Evolutionary conservation across 1,140 invertebrate genomes (phyloP).

Genomic region (Capitella teleta): DNA sequence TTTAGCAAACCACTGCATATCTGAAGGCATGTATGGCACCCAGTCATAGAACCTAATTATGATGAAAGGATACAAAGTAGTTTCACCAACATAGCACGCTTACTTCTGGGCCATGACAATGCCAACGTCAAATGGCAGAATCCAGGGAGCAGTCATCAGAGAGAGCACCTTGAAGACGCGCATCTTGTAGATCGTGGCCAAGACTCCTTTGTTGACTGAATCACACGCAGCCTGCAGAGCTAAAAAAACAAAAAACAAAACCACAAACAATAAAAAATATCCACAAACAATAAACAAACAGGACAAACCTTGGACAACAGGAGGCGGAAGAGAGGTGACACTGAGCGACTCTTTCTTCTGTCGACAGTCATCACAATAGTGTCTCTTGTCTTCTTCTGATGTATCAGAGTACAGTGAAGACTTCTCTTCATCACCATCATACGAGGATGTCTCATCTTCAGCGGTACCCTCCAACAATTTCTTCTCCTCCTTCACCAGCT

Average conservation of each 20-base stretch:
- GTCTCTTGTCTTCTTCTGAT: neutral
- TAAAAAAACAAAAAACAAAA: slow-evolving; percentile 35
- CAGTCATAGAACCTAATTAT: slow-evolving; percentile 47
- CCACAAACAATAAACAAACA: neutral
- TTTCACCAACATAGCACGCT: neutral
- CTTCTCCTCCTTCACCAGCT: slow-evolving; percentile 50
- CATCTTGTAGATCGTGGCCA: slow-evolving; percentile 80
- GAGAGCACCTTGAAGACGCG: slow-evolving; percentile 66
- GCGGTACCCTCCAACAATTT: neutral
- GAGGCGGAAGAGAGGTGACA: neutral
- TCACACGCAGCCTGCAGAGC: slow-evolving; percentile 87
- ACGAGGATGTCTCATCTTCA: neutral
- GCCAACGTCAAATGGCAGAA: slow-evolving; percentile 71
- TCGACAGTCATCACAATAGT: slow-evolving; percentile 12
- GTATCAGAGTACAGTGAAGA: neutral
- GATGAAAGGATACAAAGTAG: slow-evolving; percentile 17
- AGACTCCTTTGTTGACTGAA: slow-evolving; percentile 73
- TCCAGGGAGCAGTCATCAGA: slow-evolving; percentile 67
- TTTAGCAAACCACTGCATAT: slow-evolving; percentile 14
- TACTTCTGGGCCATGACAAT: slow-evolving; percentile 17
- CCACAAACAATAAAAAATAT: neutral
- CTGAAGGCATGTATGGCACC: slow-evolving; percentile 47
- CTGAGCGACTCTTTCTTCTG: neutral
- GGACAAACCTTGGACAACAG: neutral
- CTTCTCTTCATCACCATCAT: neutral